Base-by-base conservation (phyloP, 2,888 invertebrate genomes). In the Coelinius sp. region DNA sequence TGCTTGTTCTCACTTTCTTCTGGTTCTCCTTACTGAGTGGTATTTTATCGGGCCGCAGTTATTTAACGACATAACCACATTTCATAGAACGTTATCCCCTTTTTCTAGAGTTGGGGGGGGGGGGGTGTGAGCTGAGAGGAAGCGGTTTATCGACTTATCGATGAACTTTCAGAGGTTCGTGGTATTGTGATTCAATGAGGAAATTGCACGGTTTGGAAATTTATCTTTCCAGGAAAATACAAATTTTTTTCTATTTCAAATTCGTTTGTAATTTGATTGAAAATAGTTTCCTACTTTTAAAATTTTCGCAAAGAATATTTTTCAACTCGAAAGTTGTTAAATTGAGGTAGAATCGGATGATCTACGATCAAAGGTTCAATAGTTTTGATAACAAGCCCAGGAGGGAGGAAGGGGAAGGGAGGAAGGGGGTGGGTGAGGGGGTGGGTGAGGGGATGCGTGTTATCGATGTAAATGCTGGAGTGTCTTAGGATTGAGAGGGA, bases 1-100 rank as follows among this genome's bases (percentile, higher is more conserved):
- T 62, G 35, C 8, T 49, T 25, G 64, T 64, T 67, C 56, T 71
- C 64, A 53, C 68, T 68, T 25, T 68, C 66, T 71, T 75, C 73
- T 24, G 75, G 10, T 41, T 41, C 41, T 22, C 20, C 24, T 10
- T 68, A 17, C 22, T 46, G 25, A n/a, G 20, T 64, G 8, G 31
- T 35, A 25, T 24, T 24, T 52, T 56, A 17, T 67, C 41, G 35
- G 31, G 35, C 27, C 1, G 25, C 49, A 14, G 41, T 62, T 53
- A 35, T 56, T 38, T 25, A 59, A 46, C 59, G 63, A 12, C 44
- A 22, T 17, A 31, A 41, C n/a, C 41, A 31, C 35, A 31, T 31
- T 31, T 62, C 35, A 20, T 38, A 12, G n/a, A 20, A 38, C 35
- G 62, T 41, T 41, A 41, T 41, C 7, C 12, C n/a, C 2, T 41